phyloP scores from a whole-genome alignment of 2,888 invertebrate genomes.

The Cynaeus angustus region DNA sequence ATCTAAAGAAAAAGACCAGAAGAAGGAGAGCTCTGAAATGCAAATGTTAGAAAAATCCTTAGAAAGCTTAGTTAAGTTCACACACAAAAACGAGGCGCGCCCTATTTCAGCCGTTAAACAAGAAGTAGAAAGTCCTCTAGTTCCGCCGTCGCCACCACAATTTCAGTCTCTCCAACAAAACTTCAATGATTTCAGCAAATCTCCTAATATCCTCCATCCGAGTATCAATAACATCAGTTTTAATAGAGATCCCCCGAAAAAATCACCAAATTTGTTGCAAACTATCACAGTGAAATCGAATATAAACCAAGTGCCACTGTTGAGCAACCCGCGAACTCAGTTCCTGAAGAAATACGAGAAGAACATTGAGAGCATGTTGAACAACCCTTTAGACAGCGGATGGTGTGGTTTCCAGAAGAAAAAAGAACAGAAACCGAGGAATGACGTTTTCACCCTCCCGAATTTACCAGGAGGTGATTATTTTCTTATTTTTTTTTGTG shows the following conservation, averaged over 20 bases:
- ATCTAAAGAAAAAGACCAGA: slow-evolving; percentile 35
- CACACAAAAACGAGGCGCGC: slow-evolving; percentile 38
- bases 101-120: slow-evolving; percentile 54
- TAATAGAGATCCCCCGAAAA: slow-evolving; percentile 60
- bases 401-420: slow-evolving; percentile 60
- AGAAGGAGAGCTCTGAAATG: slow-evolving; percentile 55
- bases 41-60: slow-evolving; percentile 65
- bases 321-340: slow-evolving; percentile 61
- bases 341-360: slow-evolving; percentile 65
- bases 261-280: slow-evolving; percentile 65
- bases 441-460: slow-evolving; percentile 76
- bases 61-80: slow-evolving; percentile 61
- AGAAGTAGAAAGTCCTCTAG: slow-evolving; percentile 50
- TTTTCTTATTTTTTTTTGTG: neutral
- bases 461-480: slow-evolving; percentile 77
- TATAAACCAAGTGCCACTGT: slow-evolving; percentile 60
- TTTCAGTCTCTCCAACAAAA: slow-evolving; percentile 67
- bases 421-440: slow-evolving; percentile 60
- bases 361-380: slow-evolving; percentile 59
- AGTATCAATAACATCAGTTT: slow-evolving; percentile 70
- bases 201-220: slow-evolving; percentile 64
- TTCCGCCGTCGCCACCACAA: slow-evolving; percentile 64
- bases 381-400: slow-evolving; percentile 48
- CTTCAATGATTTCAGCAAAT: slow-evolving; percentile 59
- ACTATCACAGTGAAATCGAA: slow-evolving; percentile 51